Evolutionary conservation across 2,888 invertebrate species (phyloP).

Genomic region (Gymnocheta viridis): DNA sequence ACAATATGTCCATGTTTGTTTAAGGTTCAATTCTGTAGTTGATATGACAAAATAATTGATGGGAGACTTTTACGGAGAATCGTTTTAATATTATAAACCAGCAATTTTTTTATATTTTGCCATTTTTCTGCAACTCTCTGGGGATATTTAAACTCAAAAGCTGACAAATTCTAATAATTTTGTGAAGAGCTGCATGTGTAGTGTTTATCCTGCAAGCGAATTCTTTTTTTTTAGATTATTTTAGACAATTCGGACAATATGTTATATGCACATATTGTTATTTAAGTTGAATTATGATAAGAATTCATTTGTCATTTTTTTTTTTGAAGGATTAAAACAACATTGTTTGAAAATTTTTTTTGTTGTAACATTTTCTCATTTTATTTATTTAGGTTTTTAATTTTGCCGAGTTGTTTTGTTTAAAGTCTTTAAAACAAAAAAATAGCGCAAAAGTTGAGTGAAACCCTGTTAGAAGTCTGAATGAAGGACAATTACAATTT

Average conservation of each 20-base stretch:
- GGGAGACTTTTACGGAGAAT: slow-evolving; percentile 50
- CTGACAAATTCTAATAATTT: neutral
- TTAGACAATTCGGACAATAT: slow-evolving; percentile 4
- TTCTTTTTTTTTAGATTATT: neutral
- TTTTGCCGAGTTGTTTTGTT: too few species aligned
- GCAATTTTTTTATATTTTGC: neutral
- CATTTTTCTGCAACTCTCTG: neutral
- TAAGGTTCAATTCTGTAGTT: slow-evolving; percentile 27
- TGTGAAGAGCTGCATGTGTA: neutral
- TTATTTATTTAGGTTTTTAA: too few species aligned
- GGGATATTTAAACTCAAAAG: slow-evolving; percentile 42
- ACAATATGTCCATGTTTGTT: neutral
- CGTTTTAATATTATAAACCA: neutral
- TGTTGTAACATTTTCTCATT: too few species aligned
- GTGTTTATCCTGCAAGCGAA: neutral
- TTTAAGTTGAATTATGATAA: neutral
- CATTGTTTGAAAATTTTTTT: too few species aligned
- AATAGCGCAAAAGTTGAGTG: too few species aligned
- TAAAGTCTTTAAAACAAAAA: too few species aligned
- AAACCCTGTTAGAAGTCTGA: too few species aligned
- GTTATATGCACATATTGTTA: slow-evolving; percentile 13
- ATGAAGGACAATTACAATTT: too few species aligned
- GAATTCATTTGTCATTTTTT: neutral
- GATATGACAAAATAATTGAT: slow-evolving; percentile 55
- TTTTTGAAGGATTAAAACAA: too few species aligned